A percentile compares a stretch with the other conserved stretches of the same genome.
Conservation (phyloP, 2,888 invertebrate species). For the Leptinotarsa rubiginosa region DNA sequence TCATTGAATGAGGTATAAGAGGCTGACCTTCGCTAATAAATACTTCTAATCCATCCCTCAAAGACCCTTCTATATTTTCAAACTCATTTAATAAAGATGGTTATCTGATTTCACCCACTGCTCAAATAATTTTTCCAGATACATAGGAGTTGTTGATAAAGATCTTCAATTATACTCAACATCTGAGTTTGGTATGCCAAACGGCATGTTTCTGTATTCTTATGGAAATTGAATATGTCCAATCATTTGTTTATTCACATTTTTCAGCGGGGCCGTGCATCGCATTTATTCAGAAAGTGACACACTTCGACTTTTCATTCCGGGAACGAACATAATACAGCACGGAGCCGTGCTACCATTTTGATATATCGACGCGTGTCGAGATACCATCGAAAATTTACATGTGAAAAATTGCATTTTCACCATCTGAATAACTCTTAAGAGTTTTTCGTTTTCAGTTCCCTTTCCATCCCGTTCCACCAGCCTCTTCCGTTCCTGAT, state of each 20-base stretch:
- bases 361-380: constrained; percentile 46
- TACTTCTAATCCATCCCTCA: no score
- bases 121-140: no score
- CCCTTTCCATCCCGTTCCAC: constrained; percentile 26
- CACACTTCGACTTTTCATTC: constrained; percentile 38
- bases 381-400: constrained; percentile 49
- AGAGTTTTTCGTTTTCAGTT: constrained; percentile 42
- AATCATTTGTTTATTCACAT: constrained; percentile 18
- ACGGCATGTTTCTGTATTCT: neutral
- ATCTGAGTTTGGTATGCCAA: neutral
- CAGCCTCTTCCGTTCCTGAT: constrained; percentile 32
- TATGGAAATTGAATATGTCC: constrained; percentile 23
- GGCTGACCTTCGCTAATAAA: no score
- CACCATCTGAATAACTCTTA: constrained; percentile 50
- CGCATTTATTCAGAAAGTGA: constrained; percentile 17
- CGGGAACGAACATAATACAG: constrained; percentile 29
- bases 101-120: no score
- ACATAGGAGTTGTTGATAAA: neutral
- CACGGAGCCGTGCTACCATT: constrained; percentile 36
- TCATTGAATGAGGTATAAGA: no score
- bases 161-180: neutral
- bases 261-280: constrained; percentile 18
- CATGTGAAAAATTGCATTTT: constrained; percentile 53
- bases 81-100: no score
- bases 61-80: no score